phyloP scores from a whole-genome alignment of 2,113 vertebrate species.

The Xiphorhynchus elegans region DNA sequence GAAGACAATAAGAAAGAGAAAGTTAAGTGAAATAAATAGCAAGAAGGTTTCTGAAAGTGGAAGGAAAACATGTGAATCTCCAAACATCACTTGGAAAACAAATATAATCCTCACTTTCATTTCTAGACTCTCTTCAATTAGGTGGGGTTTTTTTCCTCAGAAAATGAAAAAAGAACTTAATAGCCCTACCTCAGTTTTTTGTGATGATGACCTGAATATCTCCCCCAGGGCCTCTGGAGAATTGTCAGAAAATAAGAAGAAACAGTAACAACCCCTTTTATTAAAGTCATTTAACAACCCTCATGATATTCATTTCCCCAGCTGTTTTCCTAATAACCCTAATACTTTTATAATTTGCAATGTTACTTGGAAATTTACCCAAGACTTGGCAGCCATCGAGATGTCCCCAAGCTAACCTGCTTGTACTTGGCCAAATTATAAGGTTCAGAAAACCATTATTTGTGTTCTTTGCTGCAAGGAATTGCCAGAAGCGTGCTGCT shows the following conservation, averaged over 20 bases:
- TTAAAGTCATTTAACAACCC: neutral
- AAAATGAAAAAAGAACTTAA: neutral
- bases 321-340: neutral
- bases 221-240: neutral
- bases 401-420: neutral
- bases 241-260: neutral
- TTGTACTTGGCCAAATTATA: neutral
- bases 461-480: neutral
- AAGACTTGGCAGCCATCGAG: neutral
- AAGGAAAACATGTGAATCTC: neutral
- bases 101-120: neutral
- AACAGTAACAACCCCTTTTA: neutral
- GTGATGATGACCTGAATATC: neutral
- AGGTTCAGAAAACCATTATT: neutral
- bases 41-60: neutral
- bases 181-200: neutral
- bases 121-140: neutral
- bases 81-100: neutral
- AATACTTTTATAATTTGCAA: neutral
- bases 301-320: neutral
- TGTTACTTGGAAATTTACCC: neutral
- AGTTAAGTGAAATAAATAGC: conserved; percentile 36
- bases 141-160: too few relatives aligned
- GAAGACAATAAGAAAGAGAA: conserved; percentile 54
- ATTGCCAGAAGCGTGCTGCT: neutral